Evolutionary conservation across 2,113 vertebrate genomes (phyloP), one percentile per base, ranked within the genome.

Genomic region (Apteryx owenii): DNA sequence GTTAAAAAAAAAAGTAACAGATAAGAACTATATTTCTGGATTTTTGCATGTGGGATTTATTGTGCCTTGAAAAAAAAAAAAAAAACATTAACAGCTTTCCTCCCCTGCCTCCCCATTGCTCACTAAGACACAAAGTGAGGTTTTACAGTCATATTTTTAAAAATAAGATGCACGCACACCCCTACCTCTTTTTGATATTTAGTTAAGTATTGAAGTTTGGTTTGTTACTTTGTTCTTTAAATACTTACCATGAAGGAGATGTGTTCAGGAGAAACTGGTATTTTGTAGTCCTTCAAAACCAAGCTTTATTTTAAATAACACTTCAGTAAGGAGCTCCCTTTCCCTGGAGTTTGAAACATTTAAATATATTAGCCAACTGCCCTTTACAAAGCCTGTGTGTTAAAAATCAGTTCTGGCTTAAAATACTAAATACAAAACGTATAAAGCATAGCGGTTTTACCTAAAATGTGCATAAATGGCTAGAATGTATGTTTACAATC

Each of bases 121-220:
- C 26, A 56, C 4, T 33, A 6, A 44, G 44, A 9, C 10, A 44
- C 26, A 65, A 40, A 64, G 17, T 40, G 16, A 68, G n/a, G 19
- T 33, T 89, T 82, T 71, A 62, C 16, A 78, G 21, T 50, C 4
- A 7, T 16, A 17, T 54, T 81, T 92, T 89, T 50, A 29, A 38
- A 40, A 51, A 82, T 13, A 62, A 46, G 6, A 3, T 11, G 4
- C 9, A 3, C 15, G 14, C 5, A 21, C 3, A 2, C 5, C 7
- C 7, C 6, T 33, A 48, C 29, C 6, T 33, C 22, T 75, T 82
- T 75, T 12, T 79, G 3, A 14, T 56, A 21, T 72, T n/a, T 10
- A n/a, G 22, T 42, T 53, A 79, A 54, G 3, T 61, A 69, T 6
- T 81, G 23, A 66, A 13, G 36, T 23, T 5, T 58, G 5, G 23